These are phyloP conservation scores for Pollenia amentaria DNA, from an alignment of 2,888 invertebrate species.

Conservation along the genomic window DNA sequence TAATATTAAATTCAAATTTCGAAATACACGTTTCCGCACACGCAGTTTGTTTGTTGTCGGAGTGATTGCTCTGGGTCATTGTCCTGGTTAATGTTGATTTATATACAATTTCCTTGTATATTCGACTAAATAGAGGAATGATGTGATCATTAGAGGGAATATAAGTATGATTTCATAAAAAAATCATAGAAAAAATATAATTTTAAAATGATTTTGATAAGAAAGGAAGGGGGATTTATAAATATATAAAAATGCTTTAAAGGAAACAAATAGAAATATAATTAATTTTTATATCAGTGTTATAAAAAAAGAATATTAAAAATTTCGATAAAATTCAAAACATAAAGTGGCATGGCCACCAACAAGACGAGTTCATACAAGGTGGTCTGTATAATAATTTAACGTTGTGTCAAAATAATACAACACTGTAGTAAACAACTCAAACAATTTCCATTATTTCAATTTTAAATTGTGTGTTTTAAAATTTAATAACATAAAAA, in stretches of 20 bases:
- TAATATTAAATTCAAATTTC: slow-evolving; percentile 15
- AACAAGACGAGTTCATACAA: too few relatives aligned
- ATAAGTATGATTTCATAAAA: slow-evolving; percentile 14
- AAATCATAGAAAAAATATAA: neutral
- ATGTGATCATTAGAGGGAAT: slow-evolving; percentile 2
- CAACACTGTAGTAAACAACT: too few relatives aligned
- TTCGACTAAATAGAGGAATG: neutral
- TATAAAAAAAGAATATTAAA: too few relatives aligned
- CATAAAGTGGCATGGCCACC: too few relatives aligned
- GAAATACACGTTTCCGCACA: neutral
- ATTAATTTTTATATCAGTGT: too few relatives aligned
- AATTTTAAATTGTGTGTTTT: too few relatives aligned
- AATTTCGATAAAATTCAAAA: too few relatives aligned
- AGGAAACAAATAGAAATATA: neutral
- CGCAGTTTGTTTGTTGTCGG: neutral
- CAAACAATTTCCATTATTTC: too few relatives aligned
- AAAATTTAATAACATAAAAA: too few relatives aligned
- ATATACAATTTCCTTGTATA: neutral
- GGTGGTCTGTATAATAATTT: too few relatives aligned
- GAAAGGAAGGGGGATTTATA: neutral
- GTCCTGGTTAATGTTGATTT: slow-evolving; percentile 17
- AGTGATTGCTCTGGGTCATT: slow-evolving; percentile 48
- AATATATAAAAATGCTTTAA: too few relatives aligned
- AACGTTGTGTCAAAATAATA: too few relatives aligned
- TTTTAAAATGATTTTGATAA: neutral